A percentile compares a stretch with the other conserved stretches of the same genome.
phyloP scores from a whole-genome alignment of 2,888 invertebrate genomes.

The Linnaemya vulpina region DNA sequence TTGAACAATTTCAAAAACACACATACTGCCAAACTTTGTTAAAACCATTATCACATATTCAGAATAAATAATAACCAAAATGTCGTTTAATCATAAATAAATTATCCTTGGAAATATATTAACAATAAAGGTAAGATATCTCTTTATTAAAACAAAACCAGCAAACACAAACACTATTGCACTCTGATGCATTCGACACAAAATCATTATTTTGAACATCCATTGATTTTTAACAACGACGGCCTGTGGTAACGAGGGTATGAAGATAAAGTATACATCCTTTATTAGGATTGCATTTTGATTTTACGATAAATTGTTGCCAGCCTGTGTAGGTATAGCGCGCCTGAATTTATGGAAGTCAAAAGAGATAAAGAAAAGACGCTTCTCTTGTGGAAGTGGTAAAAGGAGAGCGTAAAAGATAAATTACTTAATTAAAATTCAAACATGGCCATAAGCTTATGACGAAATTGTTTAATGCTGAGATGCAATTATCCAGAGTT shows the following conservation, averaged over 20 bases:
- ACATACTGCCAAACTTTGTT: neutral
- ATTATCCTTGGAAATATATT: constrained; percentile 42
- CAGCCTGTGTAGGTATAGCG: neutral
- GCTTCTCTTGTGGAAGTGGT: neutral
- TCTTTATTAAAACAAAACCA: constrained; percentile 52
- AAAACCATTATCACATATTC: neutral
- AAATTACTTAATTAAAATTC: constrained; percentile 65
- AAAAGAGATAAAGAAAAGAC: constrained; percentile 3
- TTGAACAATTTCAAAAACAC: neutral
- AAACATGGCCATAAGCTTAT: constrained; percentile 43
- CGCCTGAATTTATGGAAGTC: neutral
- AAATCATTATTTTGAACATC: constrained; percentile 40
- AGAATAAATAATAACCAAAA: neutral
- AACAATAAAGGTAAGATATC: constrained; percentile 52
- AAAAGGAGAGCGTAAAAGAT: constrained; percentile 37
- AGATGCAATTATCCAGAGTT: constrained; percentile 9
- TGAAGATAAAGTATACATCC: constrained; percentile 28
- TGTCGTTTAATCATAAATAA: constrained; percentile 36
- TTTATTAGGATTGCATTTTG: constrained; percentile 30
- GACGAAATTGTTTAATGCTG: neutral
- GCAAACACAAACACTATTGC: no score
- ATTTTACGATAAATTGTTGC: constrained; percentile 29
- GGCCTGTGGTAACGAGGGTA: constrained; percentile 5
- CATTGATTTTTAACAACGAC: constrained; percentile 23
- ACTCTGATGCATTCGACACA: neutral